Percentiles rank a stretch among this genome's conserved stretches.
Conservation (phyloP, 2,113 vertebrate species). For the Prunella fulvescens region DNA sequence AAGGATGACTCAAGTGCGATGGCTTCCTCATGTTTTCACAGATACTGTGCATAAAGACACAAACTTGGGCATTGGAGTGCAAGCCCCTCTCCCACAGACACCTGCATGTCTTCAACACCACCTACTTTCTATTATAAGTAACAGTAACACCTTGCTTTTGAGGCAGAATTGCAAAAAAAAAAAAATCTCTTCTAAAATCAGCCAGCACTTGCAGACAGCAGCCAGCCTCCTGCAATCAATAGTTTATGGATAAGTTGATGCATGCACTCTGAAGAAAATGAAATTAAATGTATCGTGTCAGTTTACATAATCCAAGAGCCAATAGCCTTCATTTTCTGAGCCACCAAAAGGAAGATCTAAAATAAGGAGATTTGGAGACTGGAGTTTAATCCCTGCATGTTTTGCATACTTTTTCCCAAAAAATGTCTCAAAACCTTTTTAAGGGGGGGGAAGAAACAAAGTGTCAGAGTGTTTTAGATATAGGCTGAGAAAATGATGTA, state of each 20-base stretch:
- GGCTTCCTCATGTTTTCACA: neutral
- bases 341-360: neutral
- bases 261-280: neutral
- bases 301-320: slow-evolving; percentile 23
- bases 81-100: neutral
- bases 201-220: neutral
- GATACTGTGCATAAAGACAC: neutral
- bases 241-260: slow-evolving; percentile 7
- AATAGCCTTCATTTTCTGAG: neutral
- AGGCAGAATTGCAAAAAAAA: neutral
- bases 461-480: neutral
- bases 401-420: neutral
- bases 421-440: neutral
- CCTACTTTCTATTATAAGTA: neutral
- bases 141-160: neutral
- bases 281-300: neutral
- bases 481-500: neutral
- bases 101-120: neutral
- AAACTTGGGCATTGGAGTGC: neutral
- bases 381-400: neutral
- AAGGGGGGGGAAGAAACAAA: neutral
- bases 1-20: neutral
- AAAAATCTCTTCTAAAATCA: neutral
- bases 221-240: neutral
- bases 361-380: neutral